phyloP scores from a whole-genome alignment of 2,797 vertebrate genomes.

The Chelonia mydas region DNA sequence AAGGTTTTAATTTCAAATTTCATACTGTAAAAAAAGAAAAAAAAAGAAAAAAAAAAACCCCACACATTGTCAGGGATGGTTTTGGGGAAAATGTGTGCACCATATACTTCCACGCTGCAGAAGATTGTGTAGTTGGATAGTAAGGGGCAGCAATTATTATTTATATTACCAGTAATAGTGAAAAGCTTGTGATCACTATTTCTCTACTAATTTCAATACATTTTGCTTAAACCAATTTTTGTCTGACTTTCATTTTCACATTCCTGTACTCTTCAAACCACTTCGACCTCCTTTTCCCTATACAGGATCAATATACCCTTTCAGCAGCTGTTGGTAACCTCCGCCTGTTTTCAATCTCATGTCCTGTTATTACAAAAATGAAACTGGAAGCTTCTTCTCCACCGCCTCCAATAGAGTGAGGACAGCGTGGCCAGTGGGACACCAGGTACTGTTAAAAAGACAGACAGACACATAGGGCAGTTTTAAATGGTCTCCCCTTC shows the following conservation, averaged over 20 bases:
- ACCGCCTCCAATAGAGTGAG: background rate
- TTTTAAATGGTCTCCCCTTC: conserved; percentile 43
- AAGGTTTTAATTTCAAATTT: background rate
- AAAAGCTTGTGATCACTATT: background rate
- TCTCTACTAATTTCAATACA: background rate
- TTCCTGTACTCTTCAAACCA: background rate
- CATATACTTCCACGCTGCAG: background rate
- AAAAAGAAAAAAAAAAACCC: background rate
- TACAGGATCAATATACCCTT: background rate
- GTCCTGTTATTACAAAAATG: background rate
- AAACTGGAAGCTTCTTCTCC: background rate
- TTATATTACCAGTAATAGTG: background rate
- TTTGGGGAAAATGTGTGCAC: background rate
- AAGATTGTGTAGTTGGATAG: background rate
- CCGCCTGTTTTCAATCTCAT: background rate
- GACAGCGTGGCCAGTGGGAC: background rate
- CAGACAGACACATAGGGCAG: conserved; percentile 1
- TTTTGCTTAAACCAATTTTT: background rate
- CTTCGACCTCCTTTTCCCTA: background rate
- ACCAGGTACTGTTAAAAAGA: conserved; percentile 41
- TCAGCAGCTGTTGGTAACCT: background rate
- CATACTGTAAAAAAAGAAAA: background rate
- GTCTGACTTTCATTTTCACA: background rate
- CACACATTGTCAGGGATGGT: background rate
- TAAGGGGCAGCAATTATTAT: background rate